These are phyloP conservation scores for Bombycilla garrulus DNA, from an alignment of 2,113 vertebrate genomes.

Conservation along the genomic window DNA sequence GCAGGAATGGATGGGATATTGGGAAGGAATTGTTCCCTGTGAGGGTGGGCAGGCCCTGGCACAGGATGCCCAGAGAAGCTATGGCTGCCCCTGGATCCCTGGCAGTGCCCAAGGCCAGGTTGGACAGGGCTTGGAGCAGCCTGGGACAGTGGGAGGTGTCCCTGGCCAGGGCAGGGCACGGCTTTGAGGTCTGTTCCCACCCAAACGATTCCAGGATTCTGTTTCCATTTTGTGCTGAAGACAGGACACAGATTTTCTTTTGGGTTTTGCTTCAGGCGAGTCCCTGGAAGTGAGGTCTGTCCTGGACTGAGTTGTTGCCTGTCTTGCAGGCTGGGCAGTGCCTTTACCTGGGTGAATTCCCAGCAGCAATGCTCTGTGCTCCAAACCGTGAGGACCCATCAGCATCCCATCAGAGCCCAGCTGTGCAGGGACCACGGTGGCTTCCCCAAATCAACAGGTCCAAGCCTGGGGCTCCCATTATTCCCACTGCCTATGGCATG, in stretches of 20 bases:
- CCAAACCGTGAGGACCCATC: neutral
- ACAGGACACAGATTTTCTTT: neutral
- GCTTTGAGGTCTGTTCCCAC: neutral
- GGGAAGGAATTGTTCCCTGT: fast-evolving
- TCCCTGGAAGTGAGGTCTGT: neutral
- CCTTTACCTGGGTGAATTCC: neutral
- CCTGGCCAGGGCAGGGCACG: neutral
- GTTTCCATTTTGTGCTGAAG: neutral
- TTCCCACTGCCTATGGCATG: neutral
- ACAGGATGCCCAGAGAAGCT: neutral
- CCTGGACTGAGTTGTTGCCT: neutral
- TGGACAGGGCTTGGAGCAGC: fast-evolving
- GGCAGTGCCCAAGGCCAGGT: fast-evolving
- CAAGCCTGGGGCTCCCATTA: neutral
- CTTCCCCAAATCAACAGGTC: neutral
- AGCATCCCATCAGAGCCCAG: neutral
- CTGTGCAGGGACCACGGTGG: fast-evolving
- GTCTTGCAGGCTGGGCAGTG: neutral
- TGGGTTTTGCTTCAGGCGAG: neutral
- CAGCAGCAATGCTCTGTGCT: neutral
- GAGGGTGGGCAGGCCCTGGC: neutral
- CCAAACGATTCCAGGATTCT: fast-evolving
- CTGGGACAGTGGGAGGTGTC: neutral
- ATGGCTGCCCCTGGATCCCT: neutral
- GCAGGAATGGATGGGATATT: neutral